Base-by-base conservation (phyloP, 2,888 invertebrate genomes). In the Acrobasis repandana region DNA sequence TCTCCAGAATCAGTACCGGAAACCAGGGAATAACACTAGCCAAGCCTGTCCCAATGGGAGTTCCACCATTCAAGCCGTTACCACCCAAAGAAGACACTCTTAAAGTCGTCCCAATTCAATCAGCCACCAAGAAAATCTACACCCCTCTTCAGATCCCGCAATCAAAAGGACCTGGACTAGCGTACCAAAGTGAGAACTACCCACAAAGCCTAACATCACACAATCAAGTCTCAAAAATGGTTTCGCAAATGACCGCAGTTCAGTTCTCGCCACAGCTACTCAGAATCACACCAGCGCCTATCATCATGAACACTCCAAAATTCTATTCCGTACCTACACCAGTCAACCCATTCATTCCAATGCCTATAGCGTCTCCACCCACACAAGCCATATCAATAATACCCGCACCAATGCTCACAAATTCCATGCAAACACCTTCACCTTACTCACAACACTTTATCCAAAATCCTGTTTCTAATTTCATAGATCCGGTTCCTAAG, bases 31-130 rank as follows among this genome's bases (percentile, higher is more conserved):
- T 85, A 11, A 92, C 93, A 14, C 86, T 93, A 80, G 93, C 93
- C 0, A 93, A 93, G 58, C 93, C 93, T 0, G 79, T 93, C 71
- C 91, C 93, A 2, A 86, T 94, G 84, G 94, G 94, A 9, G 94
- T 97, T 9, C 97, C 97, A 38, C 95, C 96, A 0, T 97, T 97
- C 85, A 95, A 94, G 76, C 97, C 97, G 0, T 92, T 97, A 67
- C 96, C 96, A 50, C 94, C 95, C 3, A 92, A 92, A 75, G 90
- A 92, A 66, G 90, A 91, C 28, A 94, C 94, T 9, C 91, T 94
- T 61, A 86, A 91, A 75, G 93, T 93, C 33, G 79, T 93, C 52
- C 93, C 93, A 15, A 82, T 93, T 61, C 72, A 86, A 52, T 69
- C 90, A 47, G 83, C 85, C 15, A 82, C 85, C 16, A 80, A 82